Conservation (phyloP, 1,140 invertebrate species). For the Carposina sasakii region DNA sequence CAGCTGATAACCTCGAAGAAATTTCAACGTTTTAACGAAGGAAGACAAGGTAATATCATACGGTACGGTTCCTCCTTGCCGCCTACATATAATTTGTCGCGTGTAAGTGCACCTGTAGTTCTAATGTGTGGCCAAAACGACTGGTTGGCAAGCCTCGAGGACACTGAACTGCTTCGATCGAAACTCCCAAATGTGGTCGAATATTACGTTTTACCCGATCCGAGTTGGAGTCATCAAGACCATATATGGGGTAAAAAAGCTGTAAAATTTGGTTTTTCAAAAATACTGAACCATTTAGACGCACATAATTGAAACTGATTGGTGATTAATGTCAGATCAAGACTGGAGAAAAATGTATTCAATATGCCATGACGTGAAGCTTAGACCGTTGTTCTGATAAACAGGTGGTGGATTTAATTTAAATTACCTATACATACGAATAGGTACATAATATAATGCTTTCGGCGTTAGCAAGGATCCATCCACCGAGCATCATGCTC, state of each 20-base stretch:
- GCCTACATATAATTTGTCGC: slow-evolving; percentile 73
- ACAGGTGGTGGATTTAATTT: too few relatives aligned
- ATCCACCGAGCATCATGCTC: too few relatives aligned
- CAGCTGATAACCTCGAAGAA: slow-evolving; percentile 51
- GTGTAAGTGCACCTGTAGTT: slow-evolving; percentile 74
- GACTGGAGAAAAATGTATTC: too few relatives aligned
- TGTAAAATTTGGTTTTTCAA: slow-evolving; percentile 35
- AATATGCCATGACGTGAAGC: too few relatives aligned
- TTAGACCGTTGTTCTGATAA: too few relatives aligned
- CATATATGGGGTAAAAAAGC: slow-evolving; percentile 42
- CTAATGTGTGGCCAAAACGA: slow-evolving; percentile 77
- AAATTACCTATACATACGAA: too few relatives aligned
- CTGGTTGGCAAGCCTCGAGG: slow-evolving; percentile 72
- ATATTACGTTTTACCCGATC: slow-evolving; percentile 44
- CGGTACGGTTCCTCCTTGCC: slow-evolving; percentile 71
- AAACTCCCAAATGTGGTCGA: slow-evolving; percentile 68
- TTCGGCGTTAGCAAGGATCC: too few relatives aligned
- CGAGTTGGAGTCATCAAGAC: slow-evolving; percentile 56
- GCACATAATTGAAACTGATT: too few relatives aligned
- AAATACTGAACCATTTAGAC: slow-evolving; percentile 40
- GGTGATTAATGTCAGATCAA: too few relatives aligned
- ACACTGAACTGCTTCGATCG: slow-evolving; percentile 69
- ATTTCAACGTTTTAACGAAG: slow-evolving; percentile 72
- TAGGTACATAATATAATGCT: too few relatives aligned
- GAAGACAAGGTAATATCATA: slow-evolving; percentile 62